Conservation (phyloP, 2,888 invertebrate genomes). For the Tiliacea citrago region DNA sequence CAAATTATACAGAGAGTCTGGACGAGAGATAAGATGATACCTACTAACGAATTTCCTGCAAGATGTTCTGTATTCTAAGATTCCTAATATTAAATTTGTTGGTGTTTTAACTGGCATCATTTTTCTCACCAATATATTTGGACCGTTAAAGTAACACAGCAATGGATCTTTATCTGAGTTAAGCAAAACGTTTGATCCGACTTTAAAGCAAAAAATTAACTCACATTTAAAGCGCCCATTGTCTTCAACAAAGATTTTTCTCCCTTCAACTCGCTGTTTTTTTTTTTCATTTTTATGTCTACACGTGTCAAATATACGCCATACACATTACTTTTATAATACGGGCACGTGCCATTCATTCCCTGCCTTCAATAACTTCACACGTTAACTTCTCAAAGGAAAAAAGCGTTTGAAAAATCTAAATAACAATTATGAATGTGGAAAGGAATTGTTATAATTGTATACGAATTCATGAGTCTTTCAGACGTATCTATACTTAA, state of each 20-base stretch:
- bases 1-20: too few relatives aligned
- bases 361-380: neutral
- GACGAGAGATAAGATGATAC: too few relatives aligned
- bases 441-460: neutral
- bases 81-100: too few relatives aligned
- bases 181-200: neutral
- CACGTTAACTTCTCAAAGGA: neutral
- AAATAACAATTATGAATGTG: neutral
- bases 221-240: neutral
- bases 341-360: conserved; percentile 7
- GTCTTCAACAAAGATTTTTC: neutral
- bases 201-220: neutral
- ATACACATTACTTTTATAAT: conserved; percentile 6
- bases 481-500: neutral
- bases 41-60: too few relatives aligned
- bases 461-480: neutral
- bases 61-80: too few relatives aligned
- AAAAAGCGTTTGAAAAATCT: neutral
- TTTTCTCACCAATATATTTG: too few relatives aligned
- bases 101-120: too few relatives aligned
- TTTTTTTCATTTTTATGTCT: neutral
- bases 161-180: too few relatives aligned
- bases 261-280: neutral
- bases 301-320: neutral
- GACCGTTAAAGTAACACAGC: too few relatives aligned